Conservation (phyloP, 1,140 invertebrate species). For the Euglossa dilemma region DNA sequence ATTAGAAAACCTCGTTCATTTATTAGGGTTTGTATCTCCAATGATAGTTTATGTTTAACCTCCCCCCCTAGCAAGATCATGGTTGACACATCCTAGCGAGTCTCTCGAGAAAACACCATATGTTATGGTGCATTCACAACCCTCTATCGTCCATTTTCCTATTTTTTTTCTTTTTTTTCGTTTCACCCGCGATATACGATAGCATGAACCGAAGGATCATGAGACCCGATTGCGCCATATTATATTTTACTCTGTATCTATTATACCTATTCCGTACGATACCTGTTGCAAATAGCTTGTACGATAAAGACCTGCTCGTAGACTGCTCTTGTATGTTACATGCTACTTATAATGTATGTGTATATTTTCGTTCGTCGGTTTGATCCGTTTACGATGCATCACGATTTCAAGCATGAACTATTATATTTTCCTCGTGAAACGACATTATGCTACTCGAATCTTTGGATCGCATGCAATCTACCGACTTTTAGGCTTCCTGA, state of each 20-base stretch:
- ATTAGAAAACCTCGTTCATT: conserved; percentile 3
- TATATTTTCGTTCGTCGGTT: conserved; percentile 21
- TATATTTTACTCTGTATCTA: conserved; percentile 6
- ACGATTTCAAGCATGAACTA: conserved; percentile 50
- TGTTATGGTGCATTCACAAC: neutral
- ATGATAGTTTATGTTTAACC: neutral
- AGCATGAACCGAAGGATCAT: conserved; percentile 23
- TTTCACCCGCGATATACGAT: neutral
- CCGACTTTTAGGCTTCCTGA: conserved; percentile 79
- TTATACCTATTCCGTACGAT: conserved; percentile 8
- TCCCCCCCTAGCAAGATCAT: neutral
- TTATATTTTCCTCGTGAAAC: conserved; percentile 19
- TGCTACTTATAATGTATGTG: conserved; percentile 12
- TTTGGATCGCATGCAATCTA: conserved; percentile 81
- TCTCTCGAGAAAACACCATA: neutral
- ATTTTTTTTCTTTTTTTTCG: neutral
- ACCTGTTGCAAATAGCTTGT: conserved; percentile 43
- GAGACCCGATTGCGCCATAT: conserved; percentile 4
- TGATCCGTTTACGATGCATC: conserved; percentile 19
- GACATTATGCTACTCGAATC: conserved; percentile 67
- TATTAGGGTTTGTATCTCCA: conserved; percentile 33
- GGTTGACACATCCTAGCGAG: neutral
- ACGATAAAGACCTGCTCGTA: conserved; percentile 21
- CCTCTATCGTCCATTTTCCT: neutral
- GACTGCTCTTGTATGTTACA: conserved; percentile 28